Base-by-base conservation (phyloP, 2,888 invertebrate species). In the Adelognathus sp. region DNA sequence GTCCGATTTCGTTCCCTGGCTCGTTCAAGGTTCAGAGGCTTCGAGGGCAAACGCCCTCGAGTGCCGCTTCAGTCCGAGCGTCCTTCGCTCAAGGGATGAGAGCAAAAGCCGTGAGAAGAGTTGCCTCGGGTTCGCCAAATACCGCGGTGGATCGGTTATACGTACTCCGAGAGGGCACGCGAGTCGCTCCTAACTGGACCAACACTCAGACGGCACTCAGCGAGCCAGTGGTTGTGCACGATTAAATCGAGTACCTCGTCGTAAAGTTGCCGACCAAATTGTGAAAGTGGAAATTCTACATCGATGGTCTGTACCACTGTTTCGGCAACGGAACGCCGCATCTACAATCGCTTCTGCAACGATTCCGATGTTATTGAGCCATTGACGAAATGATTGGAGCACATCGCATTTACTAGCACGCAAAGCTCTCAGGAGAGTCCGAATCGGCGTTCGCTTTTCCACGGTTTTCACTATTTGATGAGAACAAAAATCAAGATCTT, bases 171-270 rank as follows among this genome's bases (percentile, higher is more conserved):
- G 69, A 63, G 63, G 33, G 67, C 50, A 60, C 56, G 66, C 58
- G 74, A 41, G 54, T 70, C 33, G 61, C 61, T 24, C 67, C 67
- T 63, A 75, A 71, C 46, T 56, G 75, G 72, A 52, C 73, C 72
- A 61, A 78, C 73, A 72, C 58, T 75, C n/a, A 54, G 67, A 50
- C 75, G 70, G 75, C 66, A 76, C 76, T 81, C 79, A 71, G 79
- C 72, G 81, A 71, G 81, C 70, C 75, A 64, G 80, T 85, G 79
- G 80, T 85, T 83, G 75, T 73, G 80, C 73, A 77, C 79, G 84
- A 82, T 84, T 84, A 80, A 83, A 81, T 79, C 63, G 78, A 81
- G 74, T 82, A 80, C 83, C 76, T 76, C 76, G 76, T 74, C 76
- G 79, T 54, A 79, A 79, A 71, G 54, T 72, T 67, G 24, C 41